Percentiles rank a stretch among this genome's conserved stretches.
Conservation (phyloP, 2,113 vertebrate genomes). For the Malurus elegans region DNA sequence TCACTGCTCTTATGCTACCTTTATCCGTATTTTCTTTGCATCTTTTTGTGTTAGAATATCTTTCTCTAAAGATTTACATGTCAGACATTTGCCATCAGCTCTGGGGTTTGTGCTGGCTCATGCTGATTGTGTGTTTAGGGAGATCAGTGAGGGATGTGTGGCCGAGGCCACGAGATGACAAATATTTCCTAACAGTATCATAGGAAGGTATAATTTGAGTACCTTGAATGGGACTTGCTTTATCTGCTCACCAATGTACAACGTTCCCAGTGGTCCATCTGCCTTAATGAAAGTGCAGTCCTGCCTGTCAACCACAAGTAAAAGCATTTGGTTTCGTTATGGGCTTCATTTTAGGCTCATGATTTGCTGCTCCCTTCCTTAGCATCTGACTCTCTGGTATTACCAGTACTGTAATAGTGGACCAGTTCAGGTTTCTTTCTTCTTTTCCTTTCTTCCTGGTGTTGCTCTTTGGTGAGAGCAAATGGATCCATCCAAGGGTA, state of each 20-base stretch:
- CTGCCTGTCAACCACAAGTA: background rate
- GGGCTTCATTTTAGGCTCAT: background rate
- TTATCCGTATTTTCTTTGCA: background rate
- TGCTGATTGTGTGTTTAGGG: background rate
- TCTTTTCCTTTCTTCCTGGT: background rate
- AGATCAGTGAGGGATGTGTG: background rate
- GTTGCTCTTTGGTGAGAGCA: background rate
- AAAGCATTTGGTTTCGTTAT: background rate
- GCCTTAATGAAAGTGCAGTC: background rate
- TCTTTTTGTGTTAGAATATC: background rate
- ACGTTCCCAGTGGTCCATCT: background rate
- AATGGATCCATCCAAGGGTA: background rate
- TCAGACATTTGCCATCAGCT: background rate
- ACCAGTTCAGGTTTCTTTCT: background rate
- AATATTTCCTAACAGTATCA: background rate
- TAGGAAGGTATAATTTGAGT: background rate
- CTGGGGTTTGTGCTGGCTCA: background rate
- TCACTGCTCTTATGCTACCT: fast-evolving
- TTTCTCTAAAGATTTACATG: background rate
- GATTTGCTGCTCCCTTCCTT: background rate
- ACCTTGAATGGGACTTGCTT: background rate
- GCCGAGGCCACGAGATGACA: fast-evolving
- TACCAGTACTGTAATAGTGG: background rate
- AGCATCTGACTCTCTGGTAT: background rate
- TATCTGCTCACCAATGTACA: background rate